Percentiles rank a stretch among this genome's conserved stretches.
These are phyloP conservation scores for Scaptomyza flava DNA, from an alignment of 2,888 invertebrate genomes.

Conservation along the genomic window DNA sequence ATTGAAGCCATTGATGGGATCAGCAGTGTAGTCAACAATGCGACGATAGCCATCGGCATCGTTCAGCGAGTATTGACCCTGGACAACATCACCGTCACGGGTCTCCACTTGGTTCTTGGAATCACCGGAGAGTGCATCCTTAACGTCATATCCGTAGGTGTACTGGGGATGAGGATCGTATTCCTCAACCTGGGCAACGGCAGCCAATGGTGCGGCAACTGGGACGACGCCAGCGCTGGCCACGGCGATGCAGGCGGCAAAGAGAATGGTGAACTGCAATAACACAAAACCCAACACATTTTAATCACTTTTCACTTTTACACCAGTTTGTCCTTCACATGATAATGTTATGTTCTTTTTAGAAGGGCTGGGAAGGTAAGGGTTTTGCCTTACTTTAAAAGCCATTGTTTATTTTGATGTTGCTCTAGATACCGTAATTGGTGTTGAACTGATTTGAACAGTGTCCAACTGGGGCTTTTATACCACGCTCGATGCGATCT, in stretches of 20 bases:
- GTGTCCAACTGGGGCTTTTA: conserved; percentile 76
- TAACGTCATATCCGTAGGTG: conserved; percentile 84
- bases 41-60: conserved; percentile 84
- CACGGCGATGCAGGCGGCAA: conserved; percentile 80
- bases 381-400: conserved; percentile 82
- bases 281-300: conserved; percentile 31
- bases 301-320: conserved; percentile 18
- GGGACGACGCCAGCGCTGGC: conserved; percentile 80
- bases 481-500: conserved; percentile 65
- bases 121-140: conserved; percentile 84
- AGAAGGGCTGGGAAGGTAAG: neutral
- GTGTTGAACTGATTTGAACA: conserved; percentile 81
- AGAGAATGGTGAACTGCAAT: conserved; percentile 78
- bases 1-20: conserved; percentile 84
- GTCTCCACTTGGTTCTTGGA: conserved; percentile 84
- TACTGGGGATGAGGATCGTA: conserved; percentile 84
- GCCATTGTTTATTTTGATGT: conserved; percentile 74
- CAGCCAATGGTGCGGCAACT: conserved; percentile 76
- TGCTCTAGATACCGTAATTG: conserved; percentile 83
- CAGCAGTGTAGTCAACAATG: conserved; percentile 84
- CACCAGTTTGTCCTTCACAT: conserved; percentile 20
- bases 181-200: conserved; percentile 80
- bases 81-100: conserved; percentile 84
- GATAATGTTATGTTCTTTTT: neutral
- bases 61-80: conserved; percentile 84